Percentiles rank a stretch among this genome's conserved stretches.
These are phyloP conservation scores for Papilio protenor DNA, from an alignment of 2,888 invertebrate species.

Conservation along the genomic window DNA sequence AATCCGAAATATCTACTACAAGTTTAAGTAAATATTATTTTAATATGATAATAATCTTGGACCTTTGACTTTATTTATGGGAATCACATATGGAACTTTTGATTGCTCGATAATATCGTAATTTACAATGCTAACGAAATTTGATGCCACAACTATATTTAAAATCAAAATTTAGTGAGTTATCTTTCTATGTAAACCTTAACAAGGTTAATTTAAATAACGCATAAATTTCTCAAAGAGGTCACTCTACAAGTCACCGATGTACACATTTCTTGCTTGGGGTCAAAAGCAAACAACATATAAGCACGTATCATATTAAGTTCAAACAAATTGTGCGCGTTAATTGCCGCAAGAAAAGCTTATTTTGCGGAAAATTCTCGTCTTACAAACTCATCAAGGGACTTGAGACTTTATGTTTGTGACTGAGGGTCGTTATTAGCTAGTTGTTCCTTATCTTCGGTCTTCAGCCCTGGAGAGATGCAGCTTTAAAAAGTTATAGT, in stretches of 20 bases:
- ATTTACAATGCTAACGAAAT: background rate
- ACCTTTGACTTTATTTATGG: too few species aligned
- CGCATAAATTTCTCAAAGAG: background rate
- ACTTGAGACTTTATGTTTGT: slow-evolving; percentile 38
- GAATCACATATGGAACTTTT: too few species aligned
- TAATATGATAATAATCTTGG: background rate
- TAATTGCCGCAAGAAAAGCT: slow-evolving; percentile 7
- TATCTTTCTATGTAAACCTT: background rate
- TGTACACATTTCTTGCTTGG: slow-evolving; percentile 11
- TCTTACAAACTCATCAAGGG: slow-evolving; percentile 19
- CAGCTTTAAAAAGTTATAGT: slow-evolving; percentile 44
- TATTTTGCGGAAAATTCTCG: slow-evolving; percentile 33
- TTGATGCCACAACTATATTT: background rate
- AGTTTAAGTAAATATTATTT: background rate
- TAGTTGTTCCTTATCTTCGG: slow-evolving; percentile 45
- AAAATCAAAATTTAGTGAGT: background rate
- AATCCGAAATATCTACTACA: background rate
- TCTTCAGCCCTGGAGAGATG: slow-evolving; percentile 42
- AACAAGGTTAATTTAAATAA: background rate
- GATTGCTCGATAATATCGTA: too few species aligned
- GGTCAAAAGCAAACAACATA: slow-evolving; percentile 5
- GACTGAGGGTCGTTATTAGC: slow-evolving; percentile 42
- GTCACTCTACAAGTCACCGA: background rate
- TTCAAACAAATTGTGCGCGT: slow-evolving; percentile 10
- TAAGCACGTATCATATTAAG: background rate